Percentiles rank a stretch among this genome's conserved stretches.
Conservation (phyloP, 2,888 invertebrate species). For the Eupithecia vulgata region DNA sequence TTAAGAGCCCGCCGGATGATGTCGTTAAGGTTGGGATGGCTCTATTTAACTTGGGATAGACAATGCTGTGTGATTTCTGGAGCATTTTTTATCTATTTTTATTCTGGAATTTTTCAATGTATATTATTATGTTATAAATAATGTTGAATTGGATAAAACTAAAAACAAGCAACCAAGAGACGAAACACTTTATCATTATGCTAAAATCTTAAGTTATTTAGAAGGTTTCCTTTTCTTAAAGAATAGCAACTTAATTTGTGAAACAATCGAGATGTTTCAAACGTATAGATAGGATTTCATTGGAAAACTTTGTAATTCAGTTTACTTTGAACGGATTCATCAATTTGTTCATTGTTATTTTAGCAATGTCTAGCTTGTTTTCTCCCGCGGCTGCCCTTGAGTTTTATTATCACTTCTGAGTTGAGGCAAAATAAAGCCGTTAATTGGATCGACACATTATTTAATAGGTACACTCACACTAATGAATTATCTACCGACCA, state of each 20-base stretch:
- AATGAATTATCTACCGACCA: too few species aligned
- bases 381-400: not conserved
- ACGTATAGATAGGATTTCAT: constrained; percentile 22
- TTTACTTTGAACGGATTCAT: constrained; percentile 5
- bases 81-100: too few species aligned
- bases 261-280: constrained; percentile 22
- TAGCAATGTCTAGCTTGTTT: not conserved
- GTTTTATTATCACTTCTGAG: not conserved
- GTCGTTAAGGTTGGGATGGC: too few species aligned
- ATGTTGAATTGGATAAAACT: too few species aligned
- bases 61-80: too few species aligned
- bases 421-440: not conserved
- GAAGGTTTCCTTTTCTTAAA: not conserved
- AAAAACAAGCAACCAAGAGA: not conserved
- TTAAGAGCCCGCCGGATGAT: too few species aligned
- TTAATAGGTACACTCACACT: too few species aligned
- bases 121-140: too few species aligned
- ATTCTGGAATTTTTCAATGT: too few species aligned
- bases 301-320: constrained; percentile 22
- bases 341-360: constrained; percentile 8
- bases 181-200: not conserved
- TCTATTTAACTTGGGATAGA: too few species aligned
- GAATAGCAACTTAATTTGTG: constrained; percentile 7
- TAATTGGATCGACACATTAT: not conserved
- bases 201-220: not conserved